phyloP scores from a whole-genome alignment of 2,113 vertebrate genomes.

The Columba livia region DNA sequence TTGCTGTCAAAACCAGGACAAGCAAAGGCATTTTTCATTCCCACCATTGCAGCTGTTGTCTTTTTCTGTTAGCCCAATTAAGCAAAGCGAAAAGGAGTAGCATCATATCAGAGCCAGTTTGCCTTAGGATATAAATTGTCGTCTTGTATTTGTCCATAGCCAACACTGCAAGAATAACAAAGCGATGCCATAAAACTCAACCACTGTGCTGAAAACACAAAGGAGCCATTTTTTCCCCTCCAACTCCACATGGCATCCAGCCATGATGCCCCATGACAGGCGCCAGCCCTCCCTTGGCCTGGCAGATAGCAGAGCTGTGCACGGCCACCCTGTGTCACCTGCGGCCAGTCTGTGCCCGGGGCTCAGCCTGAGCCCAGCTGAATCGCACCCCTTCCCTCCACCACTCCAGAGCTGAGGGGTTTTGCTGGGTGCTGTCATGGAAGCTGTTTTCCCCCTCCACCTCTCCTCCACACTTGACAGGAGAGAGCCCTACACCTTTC shows the following conservation, averaged over 20 bases:
- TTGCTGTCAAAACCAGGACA: constrained; percentile 47
- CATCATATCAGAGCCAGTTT: constrained; percentile 20
- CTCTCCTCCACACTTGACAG: background rate
- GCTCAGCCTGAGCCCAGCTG: background rate
- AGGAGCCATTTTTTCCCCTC: constrained; percentile 17
- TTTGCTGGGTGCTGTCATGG: background rate
- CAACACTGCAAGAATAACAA: constrained; percentile 37
- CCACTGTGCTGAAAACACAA: constrained; percentile 51
- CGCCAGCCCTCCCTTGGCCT: background rate
- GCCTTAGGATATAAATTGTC: constrained; percentile 52
- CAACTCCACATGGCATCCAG: background rate
- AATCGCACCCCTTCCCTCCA: background rate
- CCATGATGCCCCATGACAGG: background rate
- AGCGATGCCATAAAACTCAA: background rate
- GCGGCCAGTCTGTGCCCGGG: rapidly evolving
- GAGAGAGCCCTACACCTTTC: background rate
- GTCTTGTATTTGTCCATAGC: constrained; percentile 6
- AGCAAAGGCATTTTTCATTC: constrained; percentile 50
- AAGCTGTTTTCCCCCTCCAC: background rate
- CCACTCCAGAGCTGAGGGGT: background rate
- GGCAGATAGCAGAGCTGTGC: background rate
- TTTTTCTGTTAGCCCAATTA: constrained; percentile 65
- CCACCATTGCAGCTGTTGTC: constrained; percentile 52
- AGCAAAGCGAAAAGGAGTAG: constrained; percentile 42
- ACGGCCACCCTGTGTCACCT: rapidly evolving